Evolutionary conservation across 2,888 invertebrate genomes (phyloP).

Genomic region (Acrocyrtus sp.): DNA sequence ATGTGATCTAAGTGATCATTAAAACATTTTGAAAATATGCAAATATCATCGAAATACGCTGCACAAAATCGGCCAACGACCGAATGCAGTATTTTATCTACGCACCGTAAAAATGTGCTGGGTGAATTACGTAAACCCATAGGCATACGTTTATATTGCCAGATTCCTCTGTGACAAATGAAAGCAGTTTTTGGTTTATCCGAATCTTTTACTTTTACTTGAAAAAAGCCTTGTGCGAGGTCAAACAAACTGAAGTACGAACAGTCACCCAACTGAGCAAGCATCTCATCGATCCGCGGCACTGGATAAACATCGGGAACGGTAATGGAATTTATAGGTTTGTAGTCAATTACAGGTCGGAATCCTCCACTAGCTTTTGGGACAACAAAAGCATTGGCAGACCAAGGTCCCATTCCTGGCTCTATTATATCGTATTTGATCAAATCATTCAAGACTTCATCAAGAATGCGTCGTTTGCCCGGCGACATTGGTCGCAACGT

Average conservation of each 20-base stretch:
- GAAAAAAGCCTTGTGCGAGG: constrained; percentile 64
- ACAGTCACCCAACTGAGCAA: constrained; percentile 64
- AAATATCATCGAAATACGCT: constrained; percentile 65
- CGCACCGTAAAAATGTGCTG: constrained; percentile 65
- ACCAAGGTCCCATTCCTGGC: constrained; percentile 41
- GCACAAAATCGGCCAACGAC: constrained; percentile 62
- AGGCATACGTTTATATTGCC: constrained; percentile 64
- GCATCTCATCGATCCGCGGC: constrained; percentile 64
- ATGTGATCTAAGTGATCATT: constrained; percentile 56
- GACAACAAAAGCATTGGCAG: constrained; percentile 55
- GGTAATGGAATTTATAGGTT: constrained; percentile 64
- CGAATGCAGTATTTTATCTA: constrained; percentile 64
- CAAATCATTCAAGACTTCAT: constrained; percentile 45
- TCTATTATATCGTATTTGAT: constrained; percentile 47
- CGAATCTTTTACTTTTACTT: constrained; percentile 62
- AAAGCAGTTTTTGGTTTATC: constrained; percentile 64
- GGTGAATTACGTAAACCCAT: constrained; percentile 65
- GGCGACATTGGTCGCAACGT: constrained; percentile 43
- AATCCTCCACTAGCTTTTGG: constrained; percentile 64
- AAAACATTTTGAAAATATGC: constrained; percentile 42
- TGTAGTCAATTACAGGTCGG: constrained; percentile 64
- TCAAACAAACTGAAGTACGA: constrained; percentile 64
- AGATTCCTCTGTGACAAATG: constrained; percentile 63
- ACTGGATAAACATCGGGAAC: constrained; percentile 64
- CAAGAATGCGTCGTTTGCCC: constrained; percentile 42